Evolutionary conservation across 1,140 invertebrate species (phyloP).

Genomic region (Ladona fulva): DNA sequence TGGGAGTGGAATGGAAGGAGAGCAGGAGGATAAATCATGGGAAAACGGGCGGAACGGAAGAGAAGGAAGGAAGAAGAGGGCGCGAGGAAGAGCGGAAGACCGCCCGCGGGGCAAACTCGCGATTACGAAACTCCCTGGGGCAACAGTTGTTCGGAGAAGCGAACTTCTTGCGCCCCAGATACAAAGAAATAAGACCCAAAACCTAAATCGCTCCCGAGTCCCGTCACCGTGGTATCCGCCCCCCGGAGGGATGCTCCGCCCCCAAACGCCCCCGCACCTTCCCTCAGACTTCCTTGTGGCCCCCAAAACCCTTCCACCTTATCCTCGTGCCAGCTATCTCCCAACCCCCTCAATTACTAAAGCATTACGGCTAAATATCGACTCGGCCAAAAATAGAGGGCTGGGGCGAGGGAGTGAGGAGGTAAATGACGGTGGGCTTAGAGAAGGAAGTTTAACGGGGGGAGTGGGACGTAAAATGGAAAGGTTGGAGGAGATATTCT

Average conservation of each 20-base stretch:
- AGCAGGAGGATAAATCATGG: too few relatives aligned
- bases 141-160: conserved; percentile 3
- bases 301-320: neutral
- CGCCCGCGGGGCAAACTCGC: neutral
- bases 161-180: neutral
- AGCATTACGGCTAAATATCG: conserved; percentile 9
- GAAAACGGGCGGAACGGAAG: too few relatives aligned
- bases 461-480: neutral
- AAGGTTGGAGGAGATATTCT: neutral
- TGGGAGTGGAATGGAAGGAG: too few relatives aligned
- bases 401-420: neutral
- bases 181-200: conserved; percentile 5
- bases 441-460: neutral
- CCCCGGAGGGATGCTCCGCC: neutral
- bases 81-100: neutral
- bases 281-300: neutral
- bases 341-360: conserved; percentile 8
- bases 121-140: neutral
- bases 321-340: neutral
- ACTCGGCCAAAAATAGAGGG: conserved; percentile 2
- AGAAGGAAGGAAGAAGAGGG: neutral
- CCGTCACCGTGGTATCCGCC: neutral
- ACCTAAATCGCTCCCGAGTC: neutral
- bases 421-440: conserved; percentile 7
- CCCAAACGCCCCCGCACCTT: neutral